Percentiles rank a stretch among this genome's conserved stretches.
These are phyloP conservation scores for Drosophila biarmipes DNA, from an alignment of 1,140 invertebrate species.

Conservation along the genomic window DNA sequence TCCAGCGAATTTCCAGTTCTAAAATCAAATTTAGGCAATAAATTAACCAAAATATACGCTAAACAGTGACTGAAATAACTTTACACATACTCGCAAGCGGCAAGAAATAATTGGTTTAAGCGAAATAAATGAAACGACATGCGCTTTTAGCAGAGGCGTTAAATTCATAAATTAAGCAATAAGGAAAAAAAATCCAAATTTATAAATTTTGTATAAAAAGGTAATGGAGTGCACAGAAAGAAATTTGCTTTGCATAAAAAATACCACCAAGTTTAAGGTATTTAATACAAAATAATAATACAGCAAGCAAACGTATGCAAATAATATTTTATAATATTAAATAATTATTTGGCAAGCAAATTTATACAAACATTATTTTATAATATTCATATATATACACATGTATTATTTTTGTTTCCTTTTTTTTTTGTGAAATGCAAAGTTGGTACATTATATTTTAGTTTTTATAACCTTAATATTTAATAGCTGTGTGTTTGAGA, in stretches of 20 bases:
- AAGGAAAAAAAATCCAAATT: conserved; percentile 15
- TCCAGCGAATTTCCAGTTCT: conserved; percentile 27
- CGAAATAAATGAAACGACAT: conserved; percentile 2
- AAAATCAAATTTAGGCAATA: conserved; percentile 67
- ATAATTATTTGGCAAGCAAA: background rate
- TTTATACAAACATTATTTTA: background rate
- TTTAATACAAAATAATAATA: background rate
- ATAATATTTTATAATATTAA: background rate
- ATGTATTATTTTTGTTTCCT: background rate
- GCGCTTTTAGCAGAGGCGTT: conserved; percentile 49
- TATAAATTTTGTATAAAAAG: background rate
- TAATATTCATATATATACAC: background rate
- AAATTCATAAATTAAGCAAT: conserved; percentile 51
- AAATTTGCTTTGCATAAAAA: too few species aligned
- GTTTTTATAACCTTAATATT: background rate
- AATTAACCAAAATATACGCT: conserved; percentile 61
- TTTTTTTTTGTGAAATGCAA: background rate
- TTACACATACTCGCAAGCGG: conserved; percentile 2
- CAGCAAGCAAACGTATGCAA: background rate
- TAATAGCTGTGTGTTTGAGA: background rate
- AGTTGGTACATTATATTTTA: background rate
- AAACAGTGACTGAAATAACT: conserved; percentile 56
- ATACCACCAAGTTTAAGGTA: too few species aligned
- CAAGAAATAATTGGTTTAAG: conserved; percentile 1
- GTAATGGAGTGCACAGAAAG: background rate